These are phyloP conservation scores for Psix sp. DNA, from an alignment of 1,140 invertebrate genomes.

Conservation along the genomic window DNA sequence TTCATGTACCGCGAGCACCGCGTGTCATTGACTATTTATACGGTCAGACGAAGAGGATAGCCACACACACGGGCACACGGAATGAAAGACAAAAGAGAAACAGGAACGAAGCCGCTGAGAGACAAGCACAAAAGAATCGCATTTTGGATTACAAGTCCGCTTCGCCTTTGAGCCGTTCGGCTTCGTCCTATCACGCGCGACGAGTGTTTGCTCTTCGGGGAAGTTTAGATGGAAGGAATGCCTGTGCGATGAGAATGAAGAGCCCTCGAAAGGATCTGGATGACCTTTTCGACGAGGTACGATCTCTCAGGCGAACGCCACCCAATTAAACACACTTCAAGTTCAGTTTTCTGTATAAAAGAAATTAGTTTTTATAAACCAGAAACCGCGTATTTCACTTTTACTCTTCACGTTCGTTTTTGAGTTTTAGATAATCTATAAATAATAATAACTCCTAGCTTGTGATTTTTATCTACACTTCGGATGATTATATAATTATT, in stretches of 20 bases:
- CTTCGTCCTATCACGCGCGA: slow-evolving; percentile 38
- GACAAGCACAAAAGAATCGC: slow-evolving; percentile 43
- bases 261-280: slow-evolving; percentile 71
- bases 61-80: slow-evolving; percentile 1
- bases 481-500: too few relatives aligned
- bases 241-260: slow-evolving; percentile 71
- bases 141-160: slow-evolving; percentile 35
- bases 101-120: slow-evolving; percentile 27
- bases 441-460: too few relatives aligned
- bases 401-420: too few relatives aligned
- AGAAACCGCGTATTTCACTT: too few relatives aligned
- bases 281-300: slow-evolving; percentile 74
- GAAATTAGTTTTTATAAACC: too few relatives aligned
- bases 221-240: slow-evolving; percentile 64
- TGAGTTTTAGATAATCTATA: too few relatives aligned
- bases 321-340: slow-evolving; percentile 12
- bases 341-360: too few relatives aligned
- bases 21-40: slow-evolving; percentile 70
- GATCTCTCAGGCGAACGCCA: slow-evolving; percentile 14
- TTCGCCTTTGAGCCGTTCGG: slow-evolving; percentile 26
- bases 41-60: slow-evolving; percentile 41
- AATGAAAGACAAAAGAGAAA: slow-evolving; percentile 52
- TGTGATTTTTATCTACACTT: too few relatives aligned
- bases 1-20: slow-evolving; percentile 54
- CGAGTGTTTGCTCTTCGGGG: slow-evolving; percentile 45